Percentiles rank a stretch among this genome's conserved stretches.
Conservation (phyloP, 2,888 invertebrate genomes). For the Anarsia innoxiella region DNA sequence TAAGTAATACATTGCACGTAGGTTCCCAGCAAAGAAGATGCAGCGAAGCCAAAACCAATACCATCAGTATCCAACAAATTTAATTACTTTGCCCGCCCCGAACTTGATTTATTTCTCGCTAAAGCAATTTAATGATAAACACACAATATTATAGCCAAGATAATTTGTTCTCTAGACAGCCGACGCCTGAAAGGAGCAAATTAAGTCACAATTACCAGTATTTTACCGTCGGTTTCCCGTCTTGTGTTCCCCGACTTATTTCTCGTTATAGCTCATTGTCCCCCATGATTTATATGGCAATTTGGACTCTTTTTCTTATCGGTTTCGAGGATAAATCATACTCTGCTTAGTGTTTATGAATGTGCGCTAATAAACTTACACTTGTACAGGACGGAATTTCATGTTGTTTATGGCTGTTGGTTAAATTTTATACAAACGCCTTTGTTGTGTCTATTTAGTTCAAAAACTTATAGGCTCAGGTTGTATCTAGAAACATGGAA, state of each 20-base stretch:
- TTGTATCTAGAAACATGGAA: too few species aligned
- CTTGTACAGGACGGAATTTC: too few species aligned
- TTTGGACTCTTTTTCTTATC: conserved; percentile 10
- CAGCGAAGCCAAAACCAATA: too few species aligned
- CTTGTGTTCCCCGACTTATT: conserved; percentile 25
- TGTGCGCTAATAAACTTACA: background rate
- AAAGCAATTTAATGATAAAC: conserved; percentile 32
- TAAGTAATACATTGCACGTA: too few species aligned
- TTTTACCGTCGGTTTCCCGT: conserved; percentile 27
- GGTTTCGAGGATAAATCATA: conserved; percentile 3
- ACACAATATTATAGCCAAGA: conserved; percentile 31
- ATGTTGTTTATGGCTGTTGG: too few species aligned
- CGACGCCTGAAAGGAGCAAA: conserved; percentile 35
- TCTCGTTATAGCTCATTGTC: conserved; percentile 34
- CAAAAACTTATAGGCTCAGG: too few species aligned
- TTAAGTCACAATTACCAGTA: conserved; percentile 41
- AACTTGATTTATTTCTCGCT: conserved; percentile 31
- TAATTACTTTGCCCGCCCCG: conserved; percentile 12
- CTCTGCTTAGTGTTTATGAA: conserved; percentile 8
- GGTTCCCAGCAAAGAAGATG: too few species aligned
- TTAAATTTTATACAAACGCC: too few species aligned
- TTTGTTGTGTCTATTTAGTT: too few species aligned
- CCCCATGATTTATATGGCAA: conserved; percentile 23
- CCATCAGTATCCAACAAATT: too few species aligned
- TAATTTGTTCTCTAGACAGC: conserved; percentile 35